Conservation (phyloP, 1,140 invertebrate genomes). For the Apis cerana region DNA sequence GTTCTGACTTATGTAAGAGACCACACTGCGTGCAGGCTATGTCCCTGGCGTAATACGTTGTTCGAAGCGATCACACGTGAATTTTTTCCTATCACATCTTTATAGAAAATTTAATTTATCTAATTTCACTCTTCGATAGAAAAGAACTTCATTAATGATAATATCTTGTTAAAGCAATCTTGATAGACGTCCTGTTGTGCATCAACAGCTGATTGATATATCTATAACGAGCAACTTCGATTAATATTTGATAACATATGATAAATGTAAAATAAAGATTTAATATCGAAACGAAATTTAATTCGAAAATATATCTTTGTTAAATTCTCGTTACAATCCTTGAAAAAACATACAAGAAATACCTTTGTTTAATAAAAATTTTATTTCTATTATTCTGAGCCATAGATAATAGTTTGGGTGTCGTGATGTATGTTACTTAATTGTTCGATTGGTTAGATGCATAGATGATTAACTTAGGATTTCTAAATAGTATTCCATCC, state of each 20-base stretch:
- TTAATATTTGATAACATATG: background rate
- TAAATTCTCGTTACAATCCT: background rate
- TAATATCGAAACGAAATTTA: no score
- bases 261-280: background rate
- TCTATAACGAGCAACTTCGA: background rate
- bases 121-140: no score
- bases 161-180: background rate
- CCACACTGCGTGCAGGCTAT: background rate
- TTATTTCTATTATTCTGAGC: no score
- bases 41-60: constrained; percentile 11
- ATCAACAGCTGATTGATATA: background rate
- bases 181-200: background rate
- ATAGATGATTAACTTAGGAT: background rate
- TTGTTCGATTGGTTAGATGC: no score
- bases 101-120: no score
- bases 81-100: constrained; percentile 3
- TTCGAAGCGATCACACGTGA: background rate
- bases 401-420: no score
- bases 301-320: background rate
- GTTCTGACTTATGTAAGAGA: constrained; percentile 33
- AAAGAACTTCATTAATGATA: background rate
- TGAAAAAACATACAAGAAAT: no score
- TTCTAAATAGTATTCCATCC: background rate
- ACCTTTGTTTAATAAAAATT: no score
- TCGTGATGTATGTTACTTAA: no score